phyloP scores from a whole-genome alignment of 2,797 vertebrate genomes.

The Pseudotriccus pelzelni region DNA sequence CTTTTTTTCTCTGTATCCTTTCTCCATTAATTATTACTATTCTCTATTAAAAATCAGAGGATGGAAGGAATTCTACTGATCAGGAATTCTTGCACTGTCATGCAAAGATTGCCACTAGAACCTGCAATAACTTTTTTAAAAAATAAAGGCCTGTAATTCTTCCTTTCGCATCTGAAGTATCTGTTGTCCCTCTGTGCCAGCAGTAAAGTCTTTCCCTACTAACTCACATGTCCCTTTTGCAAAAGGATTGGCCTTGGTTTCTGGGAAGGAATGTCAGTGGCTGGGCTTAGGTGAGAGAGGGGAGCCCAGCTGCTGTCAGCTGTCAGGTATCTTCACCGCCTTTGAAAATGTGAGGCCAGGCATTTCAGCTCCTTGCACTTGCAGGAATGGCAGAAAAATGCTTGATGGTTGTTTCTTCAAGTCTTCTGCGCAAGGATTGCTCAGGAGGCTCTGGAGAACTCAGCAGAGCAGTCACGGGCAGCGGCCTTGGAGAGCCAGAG shows the following conservation, averaged over 20 bases:
- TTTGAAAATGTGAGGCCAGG: neutral
- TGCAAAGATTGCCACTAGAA: constrained; percentile 30
- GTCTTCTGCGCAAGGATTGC: neutral
- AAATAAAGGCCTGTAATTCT: constrained; percentile 25
- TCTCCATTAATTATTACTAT: constrained; percentile 51
- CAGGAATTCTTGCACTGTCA: constrained; percentile 12
- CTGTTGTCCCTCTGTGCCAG: neutral
- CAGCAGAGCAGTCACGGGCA: neutral
- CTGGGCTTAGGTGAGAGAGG: neutral
- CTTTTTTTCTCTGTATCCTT: neutral
- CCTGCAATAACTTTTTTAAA: constrained; percentile 2
- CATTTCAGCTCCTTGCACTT: neutral
- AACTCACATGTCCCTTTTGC: neutral
- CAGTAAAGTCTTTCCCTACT: neutral
- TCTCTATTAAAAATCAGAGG: constrained; percentile 58
- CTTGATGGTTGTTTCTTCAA: neutral
- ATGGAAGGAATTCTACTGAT: constrained; percentile 48
- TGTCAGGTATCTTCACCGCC: neutral
- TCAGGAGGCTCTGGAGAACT: neutral
- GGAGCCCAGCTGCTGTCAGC: neutral
- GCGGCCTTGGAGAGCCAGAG: neutral
- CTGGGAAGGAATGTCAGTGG: neutral
- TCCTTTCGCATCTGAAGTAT: neutral
- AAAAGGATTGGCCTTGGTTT: neutral
- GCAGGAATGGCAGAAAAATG: neutral